Conservation (phyloP, 2,797 vertebrate genomes). For the Ammospiza maritima region DNA sequence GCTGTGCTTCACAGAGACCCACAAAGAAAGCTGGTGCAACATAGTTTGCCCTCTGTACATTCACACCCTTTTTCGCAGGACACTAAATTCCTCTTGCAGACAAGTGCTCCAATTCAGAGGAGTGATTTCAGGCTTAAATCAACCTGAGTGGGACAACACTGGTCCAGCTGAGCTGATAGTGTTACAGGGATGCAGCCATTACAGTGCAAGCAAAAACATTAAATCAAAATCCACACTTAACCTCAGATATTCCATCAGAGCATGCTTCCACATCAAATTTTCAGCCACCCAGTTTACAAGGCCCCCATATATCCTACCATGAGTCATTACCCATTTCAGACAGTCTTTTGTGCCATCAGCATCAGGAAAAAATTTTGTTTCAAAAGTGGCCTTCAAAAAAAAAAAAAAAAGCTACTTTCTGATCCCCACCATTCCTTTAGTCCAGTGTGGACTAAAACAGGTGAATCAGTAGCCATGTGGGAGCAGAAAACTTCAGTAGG, state of each 20-base stretch:
- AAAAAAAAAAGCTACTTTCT: background rate
- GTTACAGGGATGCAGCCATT: background rate
- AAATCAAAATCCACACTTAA: constrained; percentile 7
- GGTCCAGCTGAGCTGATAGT: background rate
- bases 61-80: background rate
- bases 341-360: background rate
- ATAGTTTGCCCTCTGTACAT: constrained; percentile 8
- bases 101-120: constrained; percentile 11
- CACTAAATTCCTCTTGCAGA: constrained; percentile 33
- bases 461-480: background rate
- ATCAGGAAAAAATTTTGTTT: background rate
- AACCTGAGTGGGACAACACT: background rate
- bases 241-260: background rate
- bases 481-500: background rate
- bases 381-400: background rate
- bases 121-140: constrained; percentile 35
- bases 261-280: background rate
- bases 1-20: background rate
- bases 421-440: background rate
- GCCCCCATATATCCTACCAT: background rate
- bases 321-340: background rate
- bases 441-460: background rate
- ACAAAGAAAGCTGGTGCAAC: background rate
- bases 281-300: background rate
- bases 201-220: background rate